Percentiles rank a stretch among this genome's conserved stretches.
These are phyloP conservation scores for Idaea biselata DNA, from an alignment of 2,888 invertebrate species.

Conservation along the genomic window DNA sequence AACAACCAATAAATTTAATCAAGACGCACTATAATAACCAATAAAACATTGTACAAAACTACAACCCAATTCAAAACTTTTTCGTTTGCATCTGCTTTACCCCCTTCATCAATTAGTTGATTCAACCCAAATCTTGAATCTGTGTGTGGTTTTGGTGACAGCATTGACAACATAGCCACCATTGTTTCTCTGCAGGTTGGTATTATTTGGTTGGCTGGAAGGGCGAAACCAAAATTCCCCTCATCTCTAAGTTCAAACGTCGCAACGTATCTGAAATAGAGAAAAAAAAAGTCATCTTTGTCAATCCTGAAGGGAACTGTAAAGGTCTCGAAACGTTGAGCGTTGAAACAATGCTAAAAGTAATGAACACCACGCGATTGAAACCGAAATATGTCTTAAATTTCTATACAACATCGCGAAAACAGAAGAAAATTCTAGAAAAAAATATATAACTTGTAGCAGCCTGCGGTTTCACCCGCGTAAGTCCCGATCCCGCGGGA, in stretches of 20 bases:
- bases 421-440: too few species aligned
- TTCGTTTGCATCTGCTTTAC: conserved; percentile 13
- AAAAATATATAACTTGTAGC: too few species aligned
- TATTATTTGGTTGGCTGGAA: conserved; percentile 83
- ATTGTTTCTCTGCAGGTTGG: conserved; percentile 83
- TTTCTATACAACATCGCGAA: too few species aligned
- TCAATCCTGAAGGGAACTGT: too few species aligned
- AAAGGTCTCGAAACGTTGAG: too few species aligned
- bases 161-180: conserved; percentile 65
- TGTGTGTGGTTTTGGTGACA: conserved; percentile 23
- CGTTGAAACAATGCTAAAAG: too few species aligned
- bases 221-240: conserved; percentile 82
- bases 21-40: conserved; percentile 51
- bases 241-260: conserved; percentile 85
- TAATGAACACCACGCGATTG: too few species aligned
- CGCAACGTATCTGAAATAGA: conserved; percentile 71
- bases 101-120: conserved; percentile 4
- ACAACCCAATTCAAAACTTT: conserved; percentile 35
- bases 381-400: too few species aligned
- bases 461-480: too few species aligned
- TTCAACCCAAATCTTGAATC: background rate
- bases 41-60: conserved; percentile 37
- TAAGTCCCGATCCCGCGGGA: too few species aligned
- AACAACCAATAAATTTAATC: conserved; percentile 25
- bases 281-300: background rate